Percentiles rank a stretch among this genome's conserved stretches.
phyloP scores from a whole-genome alignment of 2,888 invertebrate genomes.

The Drosophila birchii region DNA sequence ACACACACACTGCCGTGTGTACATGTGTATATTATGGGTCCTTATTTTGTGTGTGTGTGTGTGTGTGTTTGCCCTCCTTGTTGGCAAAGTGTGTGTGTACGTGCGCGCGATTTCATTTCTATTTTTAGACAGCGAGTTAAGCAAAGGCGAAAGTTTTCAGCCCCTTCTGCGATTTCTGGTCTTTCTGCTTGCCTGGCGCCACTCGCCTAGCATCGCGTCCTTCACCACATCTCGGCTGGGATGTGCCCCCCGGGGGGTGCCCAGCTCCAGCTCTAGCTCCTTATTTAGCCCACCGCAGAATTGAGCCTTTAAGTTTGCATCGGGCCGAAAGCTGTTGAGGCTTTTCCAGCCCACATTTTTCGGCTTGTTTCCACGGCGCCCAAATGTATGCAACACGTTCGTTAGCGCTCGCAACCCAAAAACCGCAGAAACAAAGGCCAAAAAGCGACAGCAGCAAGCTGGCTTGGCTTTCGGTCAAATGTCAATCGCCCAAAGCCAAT shows the following conservation, averaged over 20 bases:
- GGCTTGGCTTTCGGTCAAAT: slow-evolving; percentile 37
- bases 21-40: slow-evolving; percentile 4
- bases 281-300: slow-evolving; percentile 20
- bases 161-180: slow-evolving; percentile 19
- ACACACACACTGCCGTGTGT: slow-evolving; percentile 36
- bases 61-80: slow-evolving; percentile 30
- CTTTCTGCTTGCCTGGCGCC: slow-evolving; percentile 34
- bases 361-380: slow-evolving; percentile 1
- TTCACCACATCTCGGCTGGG: slow-evolving; percentile 37
- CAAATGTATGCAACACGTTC: slow-evolving; percentile 43
- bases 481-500: slow-evolving; percentile 45
- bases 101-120: slow-evolving; percentile 78
- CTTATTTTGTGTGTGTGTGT: slow-evolving; percentile 7
- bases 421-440: slow-evolving; percentile 20
- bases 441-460: slow-evolving; percentile 11
- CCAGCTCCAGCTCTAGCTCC: slow-evolving; percentile 8
- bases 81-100: slow-evolving; percentile 35
- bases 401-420: slow-evolving; percentile 18
- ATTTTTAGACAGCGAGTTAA: slow-evolving; percentile 67
- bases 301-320: slow-evolving; percentile 30
- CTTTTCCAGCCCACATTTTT: slow-evolving; percentile 21
- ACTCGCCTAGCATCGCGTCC: slow-evolving; percentile 37
- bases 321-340: slow-evolving; percentile 46
- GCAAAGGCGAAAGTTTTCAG: slow-evolving; percentile 52
- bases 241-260: slow-evolving; percentile 4